Conservation (phyloP, 1,140 invertebrate genomes). For the Apis dorsata region DNA sequence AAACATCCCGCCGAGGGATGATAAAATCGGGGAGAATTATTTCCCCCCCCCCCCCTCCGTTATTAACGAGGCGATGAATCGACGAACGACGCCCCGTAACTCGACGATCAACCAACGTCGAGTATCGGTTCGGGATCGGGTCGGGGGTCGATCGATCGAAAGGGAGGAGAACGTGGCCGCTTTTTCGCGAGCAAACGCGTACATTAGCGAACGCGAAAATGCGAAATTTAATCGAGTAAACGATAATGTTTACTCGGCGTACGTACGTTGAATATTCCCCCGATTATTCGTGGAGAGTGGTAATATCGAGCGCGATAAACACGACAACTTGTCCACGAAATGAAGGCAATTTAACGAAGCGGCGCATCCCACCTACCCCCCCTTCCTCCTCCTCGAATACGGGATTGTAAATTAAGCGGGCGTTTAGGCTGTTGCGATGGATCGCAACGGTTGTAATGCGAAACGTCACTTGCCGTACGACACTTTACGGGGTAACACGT, state of each 20-base stretch:
- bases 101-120: not conserved
- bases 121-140: not conserved
- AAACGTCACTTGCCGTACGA: slow-evolving; percentile 20
- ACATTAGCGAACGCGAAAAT: slow-evolving; percentile 19
- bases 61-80: not conserved
- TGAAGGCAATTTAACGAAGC: slow-evolving; percentile 53
- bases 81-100: not conserved
- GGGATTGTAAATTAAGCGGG: slow-evolving; percentile 34
- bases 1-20: not conserved
- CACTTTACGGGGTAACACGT: slow-evolving; percentile 1
- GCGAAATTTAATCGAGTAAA: slow-evolving; percentile 47
- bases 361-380: not conserved
- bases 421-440: not conserved
- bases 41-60: not conserved
- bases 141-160: no score
- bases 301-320: slow-evolving; percentile 48
- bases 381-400: not conserved
- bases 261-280: slow-evolving; percentile 33
- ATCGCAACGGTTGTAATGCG: slow-evolving; percentile 14
- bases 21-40: not conserved
- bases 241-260: slow-evolving; percentile 46
- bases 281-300: slow-evolving; percentile 33
- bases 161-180: no score
- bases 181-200: not conserved
- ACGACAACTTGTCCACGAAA: slow-evolving; percentile 42